A percentile compares a stretch with the other conserved stretches of the same genome.
phyloP scores from a whole-genome alignment of 92 coral and sea anemone species.

The Hydrozoanthus gracilis region DNA sequence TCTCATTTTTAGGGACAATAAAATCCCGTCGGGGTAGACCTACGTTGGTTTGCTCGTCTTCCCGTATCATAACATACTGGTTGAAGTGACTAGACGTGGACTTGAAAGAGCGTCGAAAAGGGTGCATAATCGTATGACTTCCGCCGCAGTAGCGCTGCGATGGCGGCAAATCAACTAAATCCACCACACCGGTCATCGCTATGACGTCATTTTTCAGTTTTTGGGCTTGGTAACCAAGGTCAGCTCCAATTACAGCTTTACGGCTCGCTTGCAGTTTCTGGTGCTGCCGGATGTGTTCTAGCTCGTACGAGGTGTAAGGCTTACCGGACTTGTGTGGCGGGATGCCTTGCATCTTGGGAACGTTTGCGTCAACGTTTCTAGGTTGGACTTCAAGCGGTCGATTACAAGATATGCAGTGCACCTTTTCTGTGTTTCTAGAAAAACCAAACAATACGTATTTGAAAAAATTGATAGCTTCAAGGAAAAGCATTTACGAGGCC shows the following conservation, averaged over 20 bases:
- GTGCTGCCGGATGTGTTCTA: constrained; percentile 95
- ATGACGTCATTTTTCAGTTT: constrained; percentile 83
- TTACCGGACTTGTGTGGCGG: constrained; percentile 84
- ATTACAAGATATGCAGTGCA: constrained; percentile 94
- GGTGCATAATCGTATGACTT: constrained; percentile 95
- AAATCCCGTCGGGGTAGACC: constrained; percentile 88
- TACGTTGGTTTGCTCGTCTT: constrained; percentile 79
- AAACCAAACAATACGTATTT: neutral
- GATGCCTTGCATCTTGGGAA: constrained; percentile 85
- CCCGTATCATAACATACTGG: constrained; percentile 87
- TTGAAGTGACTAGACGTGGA: constrained; percentile 84
- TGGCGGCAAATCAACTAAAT: constrained; percentile 82
- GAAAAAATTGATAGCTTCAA: too few species aligned
- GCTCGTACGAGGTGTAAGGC: constrained; percentile 92
- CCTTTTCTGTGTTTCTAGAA: constrained; percentile 74
- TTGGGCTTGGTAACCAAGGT: constrained; percentile 84
- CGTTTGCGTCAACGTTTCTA: constrained; percentile 55
- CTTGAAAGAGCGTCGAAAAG: constrained; percentile 84
- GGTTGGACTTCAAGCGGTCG: constrained; percentile 85
- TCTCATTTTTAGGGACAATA: constrained; percentile 82
- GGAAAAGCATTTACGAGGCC: too few species aligned
- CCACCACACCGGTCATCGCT: constrained; percentile 90
- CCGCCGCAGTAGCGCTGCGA: constrained; percentile 98
- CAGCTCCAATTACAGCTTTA: constrained; percentile 83
- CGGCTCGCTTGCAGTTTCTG: constrained; percentile 75